Conservation (phyloP, 1,140 invertebrate species). For the Microplitis demolitor region DNA sequence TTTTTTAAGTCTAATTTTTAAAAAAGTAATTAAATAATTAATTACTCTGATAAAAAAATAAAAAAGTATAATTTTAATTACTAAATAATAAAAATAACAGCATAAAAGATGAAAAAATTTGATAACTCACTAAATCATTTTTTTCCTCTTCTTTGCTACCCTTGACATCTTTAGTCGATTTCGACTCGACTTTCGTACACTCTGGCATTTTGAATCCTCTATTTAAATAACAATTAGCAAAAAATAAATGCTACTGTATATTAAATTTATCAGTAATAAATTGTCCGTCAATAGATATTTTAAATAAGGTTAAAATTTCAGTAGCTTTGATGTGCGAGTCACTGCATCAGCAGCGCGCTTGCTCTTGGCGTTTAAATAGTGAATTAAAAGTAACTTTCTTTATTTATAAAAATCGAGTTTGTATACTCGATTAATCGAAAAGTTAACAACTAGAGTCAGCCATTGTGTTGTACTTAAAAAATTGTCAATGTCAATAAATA, state of each 20-base stretch:
- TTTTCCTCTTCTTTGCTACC: constrained; percentile 58
- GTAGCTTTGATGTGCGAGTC: constrained; percentile 12
- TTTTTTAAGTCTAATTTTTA: no score
- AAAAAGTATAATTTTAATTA: neutral
- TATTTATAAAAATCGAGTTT: neutral
- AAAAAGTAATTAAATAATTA: no score
- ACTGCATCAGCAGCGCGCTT: neutral
- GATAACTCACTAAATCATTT: constrained; percentile 51
- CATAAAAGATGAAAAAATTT: neutral
- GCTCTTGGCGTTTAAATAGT: neutral
- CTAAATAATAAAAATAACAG: neutral
- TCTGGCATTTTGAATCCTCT: constrained; percentile 53
- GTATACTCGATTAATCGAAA: neutral
- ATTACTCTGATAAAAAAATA: neutral
- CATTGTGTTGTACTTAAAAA: no score
- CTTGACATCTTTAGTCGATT: constrained; percentile 49
- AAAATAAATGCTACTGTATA: neutral
- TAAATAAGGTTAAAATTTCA: neutral
- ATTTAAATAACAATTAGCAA: no score
- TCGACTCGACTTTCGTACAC: constrained; percentile 49
- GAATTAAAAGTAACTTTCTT: neutral
- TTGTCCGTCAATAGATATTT: constrained; percentile 7
- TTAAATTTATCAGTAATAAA: neutral
- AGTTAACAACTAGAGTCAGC: neutral
- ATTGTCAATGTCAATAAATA: no score